Base-by-base conservation (phyloP, 2,797 vertebrate species). In the Crenichthys baileyi region DNA sequence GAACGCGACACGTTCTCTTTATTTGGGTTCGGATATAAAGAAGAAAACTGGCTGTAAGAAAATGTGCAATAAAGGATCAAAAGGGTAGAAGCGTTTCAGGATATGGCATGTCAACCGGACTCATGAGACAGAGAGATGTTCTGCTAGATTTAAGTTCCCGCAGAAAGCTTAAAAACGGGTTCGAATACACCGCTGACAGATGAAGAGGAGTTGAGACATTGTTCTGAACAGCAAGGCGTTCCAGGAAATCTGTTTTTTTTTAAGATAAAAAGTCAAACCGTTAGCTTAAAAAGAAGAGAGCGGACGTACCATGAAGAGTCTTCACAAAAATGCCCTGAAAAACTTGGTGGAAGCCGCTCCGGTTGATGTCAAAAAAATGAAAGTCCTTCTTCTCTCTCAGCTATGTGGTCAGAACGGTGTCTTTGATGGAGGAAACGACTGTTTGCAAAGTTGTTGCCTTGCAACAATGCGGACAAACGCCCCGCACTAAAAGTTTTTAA, bases 301-400 rank as follows among this genome's bases (percentile, higher is more conserved):
- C 75, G 79, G 83, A 95, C 94, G 58, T 93, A 95, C 94, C 94
- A 60, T 84, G 74, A 81, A 89, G 81, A 83, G 85, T 85, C 86
- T 87, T 82, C 89, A 77, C 78, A 83, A 80, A 36, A 85, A 82
- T 16, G 76, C 51, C 72, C 68, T 48, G 80, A 77, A 9, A 44
- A 81, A 90, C 70, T 88, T 76, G 79, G 76, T 41, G 46, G 81
- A 89, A 46, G 22, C 26, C 74, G 79, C 76, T 88, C 73, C 70
- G 75, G 39, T 78, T 51, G 90, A 82, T 75, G 86, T 44, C 4
- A 12, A 0, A 36, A 20, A 29, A 70, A 13, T 78, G 36, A 77
- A 50, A 56, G 72, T n/a, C 46, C 68, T 48, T 82, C 79, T 70
- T 74, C 76, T 78, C 75, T 60, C 72, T 46, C 2, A 15, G 29